phyloP scores from a whole-genome alignment of 92 coral and sea anemone genomes.

The Montipora capitata region DNA sequence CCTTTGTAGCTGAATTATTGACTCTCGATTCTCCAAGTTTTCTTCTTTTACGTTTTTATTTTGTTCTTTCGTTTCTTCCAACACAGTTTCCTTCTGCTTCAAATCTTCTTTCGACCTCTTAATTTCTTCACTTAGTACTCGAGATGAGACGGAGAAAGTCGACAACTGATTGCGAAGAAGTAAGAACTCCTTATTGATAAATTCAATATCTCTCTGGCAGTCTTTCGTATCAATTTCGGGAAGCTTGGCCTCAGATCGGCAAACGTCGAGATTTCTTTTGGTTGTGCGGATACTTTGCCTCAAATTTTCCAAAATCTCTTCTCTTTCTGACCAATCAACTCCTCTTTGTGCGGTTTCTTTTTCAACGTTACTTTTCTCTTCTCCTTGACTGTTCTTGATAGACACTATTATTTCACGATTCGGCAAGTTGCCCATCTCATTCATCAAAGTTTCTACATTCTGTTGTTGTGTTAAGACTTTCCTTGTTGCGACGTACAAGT shows the following conservation, averaged over 20 bases:
- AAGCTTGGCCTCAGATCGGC: constrained; percentile 81
- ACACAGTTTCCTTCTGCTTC: constrained; percentile 57
- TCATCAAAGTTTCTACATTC: constrained; percentile 81
- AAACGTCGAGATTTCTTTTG: constrained; percentile 79
- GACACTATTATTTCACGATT: constrained; percentile 80
- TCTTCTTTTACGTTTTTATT: constrained; percentile 70
- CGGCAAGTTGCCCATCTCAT: constrained; percentile 62
- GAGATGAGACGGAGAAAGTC: constrained; percentile 76
- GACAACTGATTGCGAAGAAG: constrained; percentile 76
- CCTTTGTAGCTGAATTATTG: constrained; percentile 73
- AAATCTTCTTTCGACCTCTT: constrained; percentile 77
- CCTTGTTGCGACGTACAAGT: constrained; percentile 84
- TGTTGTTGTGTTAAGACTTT: constrained; percentile 87
- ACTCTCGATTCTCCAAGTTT: constrained; percentile 74
- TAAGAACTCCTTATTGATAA: constrained; percentile 85
- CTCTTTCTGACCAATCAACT: constrained; percentile 54
- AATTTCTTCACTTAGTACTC: constrained; percentile 77
- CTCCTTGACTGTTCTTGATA: constrained; percentile 58
- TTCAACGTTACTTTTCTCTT: constrained; percentile 63
- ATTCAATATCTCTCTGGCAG: constrained; percentile 86
- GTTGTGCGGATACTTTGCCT: constrained; percentile 80
- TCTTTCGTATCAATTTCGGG: constrained; percentile 78
- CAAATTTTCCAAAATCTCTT: constrained; percentile 72
- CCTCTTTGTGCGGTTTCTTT: constrained; percentile 72
- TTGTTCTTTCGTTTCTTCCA: constrained; percentile 72